Base-by-base conservation (phyloP, 1,140 invertebrate species). In the Zophobas morio region DNA sequence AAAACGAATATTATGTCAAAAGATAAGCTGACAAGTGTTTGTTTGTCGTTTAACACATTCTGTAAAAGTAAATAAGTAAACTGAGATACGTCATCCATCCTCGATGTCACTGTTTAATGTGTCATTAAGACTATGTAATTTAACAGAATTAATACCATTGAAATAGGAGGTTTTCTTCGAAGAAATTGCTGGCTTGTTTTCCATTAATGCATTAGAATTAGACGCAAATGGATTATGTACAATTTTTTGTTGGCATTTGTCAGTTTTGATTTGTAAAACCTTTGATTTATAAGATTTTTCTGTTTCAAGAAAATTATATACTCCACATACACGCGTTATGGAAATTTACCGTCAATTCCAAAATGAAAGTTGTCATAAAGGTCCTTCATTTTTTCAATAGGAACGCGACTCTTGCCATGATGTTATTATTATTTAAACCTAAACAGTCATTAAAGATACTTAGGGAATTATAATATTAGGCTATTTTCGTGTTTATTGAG, bases 401-500 rank as follows among this genome's bases (percentile, higher is more conserved):
- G 2, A 5, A 4, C 2, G 49, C 20, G 3, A 51, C 2, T 51
- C 6, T 51, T 36, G 20, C 54, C 35, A 57, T 57, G 33, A 57
- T 34, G 54, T 35, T 51, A 20, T 51, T 51, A 20, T 51, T 51
- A 51, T 51, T 51, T 51, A 51, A 51, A 51, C 49, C 49, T 51
- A 51, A 51, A 51, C 49, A 51, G 20, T 51, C 49, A 51, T 51
- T 51, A 51, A 2, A 20, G 54, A 4, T 4, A 4, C 60, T 40
- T 66, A 40, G 39, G 40, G 36, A 63, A 63, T 63, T 40, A 37
- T 63, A 63, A 63, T 63, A 20, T 39, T 42, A 66, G 40, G 40
- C 60, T 66, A 66, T 66, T 66, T 66, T 66, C 42, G 42, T 42
- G 60, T 66, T 66, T 66, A 66, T 66, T 66, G 60, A 66, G 60